These are phyloP conservation scores for Myopa testacea DNA, from an alignment of 2,888 invertebrate genomes.

Conservation along the genomic window DNA sequence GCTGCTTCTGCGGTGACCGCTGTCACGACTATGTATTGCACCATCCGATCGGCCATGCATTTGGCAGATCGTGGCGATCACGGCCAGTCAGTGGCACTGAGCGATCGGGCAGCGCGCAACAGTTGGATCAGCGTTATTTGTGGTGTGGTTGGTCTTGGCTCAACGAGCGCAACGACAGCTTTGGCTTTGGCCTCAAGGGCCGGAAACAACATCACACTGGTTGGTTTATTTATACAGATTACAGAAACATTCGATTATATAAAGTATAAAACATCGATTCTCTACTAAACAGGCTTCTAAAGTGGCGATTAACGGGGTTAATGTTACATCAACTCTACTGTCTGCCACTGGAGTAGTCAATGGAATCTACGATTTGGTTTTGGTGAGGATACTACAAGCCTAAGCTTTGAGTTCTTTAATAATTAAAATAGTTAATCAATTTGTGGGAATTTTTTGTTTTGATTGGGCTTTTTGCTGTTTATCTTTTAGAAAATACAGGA, in stretches of 20 bases:
- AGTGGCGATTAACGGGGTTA: conserved; percentile 55
- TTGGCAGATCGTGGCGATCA: conserved; percentile 57
- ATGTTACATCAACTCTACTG: conserved; percentile 58
- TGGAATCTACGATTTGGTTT: conserved; percentile 55
- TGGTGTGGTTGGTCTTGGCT: conserved; percentile 54
- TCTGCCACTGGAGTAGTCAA: conserved; percentile 59
- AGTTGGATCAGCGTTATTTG: conserved; percentile 57
- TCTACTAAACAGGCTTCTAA: conserved; percentile 44
- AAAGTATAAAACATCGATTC: not conserved
- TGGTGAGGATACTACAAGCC: conserved; percentile 51
- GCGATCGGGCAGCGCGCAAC: conserved; percentile 55
- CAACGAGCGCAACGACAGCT: conserved; percentile 55
- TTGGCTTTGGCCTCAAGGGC: conserved; percentile 51
- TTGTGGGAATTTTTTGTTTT: not conserved
- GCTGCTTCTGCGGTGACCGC: conserved; percentile 51
- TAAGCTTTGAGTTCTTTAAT: too few species aligned
- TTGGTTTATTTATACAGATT: conserved; percentile 45
- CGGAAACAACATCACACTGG: conserved; percentile 55
- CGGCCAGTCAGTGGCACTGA: conserved; percentile 57
- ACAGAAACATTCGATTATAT: too few species aligned
- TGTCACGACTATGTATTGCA: conserved; percentile 53
- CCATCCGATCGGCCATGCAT: conserved; percentile 53
- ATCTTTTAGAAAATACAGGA: conserved; percentile 53
- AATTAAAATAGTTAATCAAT: not conserved
- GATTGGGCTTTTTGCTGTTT: not conserved